Base-by-base conservation (phyloP, 2,113 vertebrate genomes). In the Chaetodon trifascialis region DNA sequence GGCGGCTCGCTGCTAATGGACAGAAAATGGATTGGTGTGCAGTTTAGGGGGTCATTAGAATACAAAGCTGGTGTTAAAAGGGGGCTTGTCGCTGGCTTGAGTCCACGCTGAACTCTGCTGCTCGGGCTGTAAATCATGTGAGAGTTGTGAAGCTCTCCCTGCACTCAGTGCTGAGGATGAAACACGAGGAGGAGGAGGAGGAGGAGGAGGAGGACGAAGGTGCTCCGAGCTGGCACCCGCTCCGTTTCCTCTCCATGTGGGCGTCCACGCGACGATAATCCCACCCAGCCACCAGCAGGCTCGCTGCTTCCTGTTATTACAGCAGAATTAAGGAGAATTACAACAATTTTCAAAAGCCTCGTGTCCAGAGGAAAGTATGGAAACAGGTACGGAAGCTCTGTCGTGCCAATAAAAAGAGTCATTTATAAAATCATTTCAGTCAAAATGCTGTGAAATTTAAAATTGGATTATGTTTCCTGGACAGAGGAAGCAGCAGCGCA, bases 21-120 rank as follows among this genome's bases (percentile, higher is more conserved):
- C 64, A 87, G 86, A 84, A 90, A 94, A 94, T 89, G 83, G 90
- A 91, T 93, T 34, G 73, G 71, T 83, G 86, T 86, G 84, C 79
- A 79, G 79, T 91, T 87, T 80, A 44, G 83, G 74, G 79, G 86
- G 90, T 85, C 82, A 82, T 87, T 87, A 86, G 68, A 83, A 90
- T 62, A 91, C 87, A 89, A 75, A 89, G 86, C 79, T 59, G 79
- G 85, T 81, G 91, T 88, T 93, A 93, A 91, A 82, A 85, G 89
- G 91, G 70, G 80, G 88, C 84, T 82, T 34, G 89, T 74, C 25
- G 64, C 82, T 82, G 76, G 68, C 63, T 49, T 4, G 54, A 30
- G 64, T 75, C 82, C 76, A 87, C 62, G 1, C 46, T 81, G 87
- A 91, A 88, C 88, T 83, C 82, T 83, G 86, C 81, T 66, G 84